Conservation (phyloP, 1,140 invertebrate species). For the Bombus haemorrhoidalis region DNA sequence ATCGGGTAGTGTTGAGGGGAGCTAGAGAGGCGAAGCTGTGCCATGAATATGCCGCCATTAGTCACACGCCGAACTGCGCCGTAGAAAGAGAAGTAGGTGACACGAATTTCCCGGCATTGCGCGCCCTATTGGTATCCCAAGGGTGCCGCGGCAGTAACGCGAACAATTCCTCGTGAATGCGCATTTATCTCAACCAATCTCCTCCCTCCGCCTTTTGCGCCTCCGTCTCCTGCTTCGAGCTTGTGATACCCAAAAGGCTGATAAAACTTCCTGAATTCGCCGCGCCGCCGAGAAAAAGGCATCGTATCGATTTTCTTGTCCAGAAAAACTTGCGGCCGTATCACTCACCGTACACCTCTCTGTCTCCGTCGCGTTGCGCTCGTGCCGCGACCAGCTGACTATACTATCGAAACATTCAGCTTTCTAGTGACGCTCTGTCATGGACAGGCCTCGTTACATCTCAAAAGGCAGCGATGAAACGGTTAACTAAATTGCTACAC, state of each 20-base stretch:
- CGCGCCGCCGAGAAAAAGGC: constrained; percentile 36
- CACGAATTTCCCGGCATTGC: constrained; percentile 69
- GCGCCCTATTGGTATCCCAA: constrained; percentile 68
- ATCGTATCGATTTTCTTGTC: constrained; percentile 6
- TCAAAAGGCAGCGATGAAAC: constrained; percentile 80
- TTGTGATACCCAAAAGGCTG: constrained; percentile 40
- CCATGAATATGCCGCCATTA: constrained; percentile 73
- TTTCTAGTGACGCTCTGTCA: constrained; percentile 71
- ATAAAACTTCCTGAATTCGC: constrained; percentile 55
- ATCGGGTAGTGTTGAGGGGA: constrained; percentile 43
- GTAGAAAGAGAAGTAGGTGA: constrained; percentile 71
- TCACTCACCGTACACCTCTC: neutral
- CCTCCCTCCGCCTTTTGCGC: neutral
- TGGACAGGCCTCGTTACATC: constrained; percentile 77
- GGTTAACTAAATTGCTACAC: constrained; percentile 80
- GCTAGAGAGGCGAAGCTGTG: constrained; percentile 48
- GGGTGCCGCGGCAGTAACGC: constrained; percentile 60
- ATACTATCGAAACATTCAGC: constrained; percentile 66
- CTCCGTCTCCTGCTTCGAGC: constrained; percentile 3
- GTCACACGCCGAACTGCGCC: constrained; percentile 69
- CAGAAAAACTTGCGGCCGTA: constrained; percentile 38
- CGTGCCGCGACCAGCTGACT: constrained; percentile 23
- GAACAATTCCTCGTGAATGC: constrained; percentile 69
- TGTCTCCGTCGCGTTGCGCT: neutral
- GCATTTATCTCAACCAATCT: constrained; percentile 61